phyloP scores from a whole-genome alignment of 1,140 invertebrate species.

The Propsilocerus akamusi region DNA sequence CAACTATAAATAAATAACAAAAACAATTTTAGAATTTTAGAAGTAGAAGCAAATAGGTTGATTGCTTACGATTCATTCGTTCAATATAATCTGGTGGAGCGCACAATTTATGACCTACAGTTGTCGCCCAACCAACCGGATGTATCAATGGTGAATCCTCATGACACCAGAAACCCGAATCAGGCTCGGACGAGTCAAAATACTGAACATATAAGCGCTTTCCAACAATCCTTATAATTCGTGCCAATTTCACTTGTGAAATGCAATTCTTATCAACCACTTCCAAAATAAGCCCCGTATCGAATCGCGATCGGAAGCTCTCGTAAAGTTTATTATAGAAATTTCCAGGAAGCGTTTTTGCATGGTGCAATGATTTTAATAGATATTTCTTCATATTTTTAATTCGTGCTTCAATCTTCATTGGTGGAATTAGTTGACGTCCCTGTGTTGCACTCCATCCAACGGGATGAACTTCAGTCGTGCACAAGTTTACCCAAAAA shows the following conservation, averaged over 20 bases:
- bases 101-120: conserved; percentile 67
- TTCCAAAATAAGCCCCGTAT: conserved; percentile 68
- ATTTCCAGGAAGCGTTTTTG: conserved; percentile 76
- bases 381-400: conserved; percentile 92
- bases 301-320: conserved; percentile 63
- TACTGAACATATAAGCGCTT: conserved; percentile 81
- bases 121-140: conserved; percentile 85
- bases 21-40: neutral
- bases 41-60: neutral
- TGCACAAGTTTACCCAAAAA: conserved; percentile 91
- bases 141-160: conserved; percentile 88
- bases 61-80: conserved; percentile 27
- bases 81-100: conserved; percentile 60
- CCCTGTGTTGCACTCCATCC: conserved; percentile 93
- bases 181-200: conserved; percentile 62
- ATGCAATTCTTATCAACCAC: conserved; percentile 92
- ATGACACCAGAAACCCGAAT: conserved; percentile 88
- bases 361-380: conserved; percentile 77
- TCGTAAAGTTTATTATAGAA: conserved; percentile 77
- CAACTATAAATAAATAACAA: conserved; percentile 11
- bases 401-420: conserved; percentile 78
- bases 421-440: conserved; percentile 84
- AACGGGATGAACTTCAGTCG: conserved; percentile 82
- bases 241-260: conserved; percentile 79
- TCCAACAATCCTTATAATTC: conserved; percentile 74